Conservation (phyloP, 2,888 invertebrate species). For the Biston betularia region DNA sequence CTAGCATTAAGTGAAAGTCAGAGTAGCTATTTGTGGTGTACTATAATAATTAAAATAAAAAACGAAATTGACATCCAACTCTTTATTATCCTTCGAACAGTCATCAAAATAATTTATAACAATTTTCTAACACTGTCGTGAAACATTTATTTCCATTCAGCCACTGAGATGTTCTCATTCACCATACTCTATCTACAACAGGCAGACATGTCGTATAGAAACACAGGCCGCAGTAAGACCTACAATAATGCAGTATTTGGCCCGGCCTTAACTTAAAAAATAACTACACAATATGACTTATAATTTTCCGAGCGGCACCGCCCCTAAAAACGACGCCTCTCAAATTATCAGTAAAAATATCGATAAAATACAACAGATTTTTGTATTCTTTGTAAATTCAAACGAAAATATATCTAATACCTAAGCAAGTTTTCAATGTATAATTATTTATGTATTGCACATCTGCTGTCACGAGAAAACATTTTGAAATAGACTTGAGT, state of each 20-base stretch:
- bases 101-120: conserved; percentile 88
- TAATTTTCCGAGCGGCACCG: conserved; percentile 67
- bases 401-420: conserved; percentile 83
- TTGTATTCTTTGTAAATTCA: conserved; percentile 82
- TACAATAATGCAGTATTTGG: conserved; percentile 84
- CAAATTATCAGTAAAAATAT: conserved; percentile 80
- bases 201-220: conserved; percentile 73
- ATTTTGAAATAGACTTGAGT: conserved; percentile 81
- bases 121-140: conserved; percentile 87
- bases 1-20: too few species aligned
- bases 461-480: conserved; percentile 78
- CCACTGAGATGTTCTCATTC: conserved; percentile 81
- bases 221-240: conserved; percentile 77
- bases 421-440: conserved; percentile 74
- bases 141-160: conserved; percentile 84
- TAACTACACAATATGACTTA: conserved; percentile 85
- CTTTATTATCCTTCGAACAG: conserved; percentile 87
- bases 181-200: conserved; percentile 74
- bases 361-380: conserved; percentile 83
- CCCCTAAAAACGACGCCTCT: conserved; percentile 50
- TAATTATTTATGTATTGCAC: conserved; percentile 80
- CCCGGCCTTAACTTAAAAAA: conserved; percentile 84
- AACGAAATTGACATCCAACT: conserved; percentile 84
- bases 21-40: too few species aligned
- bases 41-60: conserved; percentile 53